Evolutionary conservation across 2,888 invertebrate species (phyloP).

Genomic region (Microctonus brassicae): DNA sequence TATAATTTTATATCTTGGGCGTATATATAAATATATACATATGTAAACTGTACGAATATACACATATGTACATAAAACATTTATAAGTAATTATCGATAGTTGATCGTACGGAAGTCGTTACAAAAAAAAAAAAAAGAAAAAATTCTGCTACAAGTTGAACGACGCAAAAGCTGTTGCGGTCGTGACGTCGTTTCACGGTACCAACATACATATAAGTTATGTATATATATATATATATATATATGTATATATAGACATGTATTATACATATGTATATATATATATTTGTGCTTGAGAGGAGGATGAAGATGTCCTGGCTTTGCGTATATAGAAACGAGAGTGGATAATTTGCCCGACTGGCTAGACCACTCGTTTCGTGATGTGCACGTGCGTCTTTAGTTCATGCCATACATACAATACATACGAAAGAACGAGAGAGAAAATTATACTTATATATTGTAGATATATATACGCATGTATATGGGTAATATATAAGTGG

Average conservation of each 20-base stretch:
- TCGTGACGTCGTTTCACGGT: conserved; percentile 31
- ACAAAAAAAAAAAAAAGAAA: conserved; percentile 18
- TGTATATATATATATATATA: conserved; percentile 3
- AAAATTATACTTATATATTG: neutral
- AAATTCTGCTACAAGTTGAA: conserved; percentile 42
- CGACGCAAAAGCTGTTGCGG: conserved; percentile 26
- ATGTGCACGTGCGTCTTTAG: conserved; percentile 43
- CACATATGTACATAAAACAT: conserved; percentile 25
- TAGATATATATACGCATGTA: neutral
- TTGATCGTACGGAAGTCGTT: conserved; percentile 39
- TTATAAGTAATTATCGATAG: conserved; percentile 45
- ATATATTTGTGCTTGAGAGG: conserved; percentile 17
- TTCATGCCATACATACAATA: neutral
- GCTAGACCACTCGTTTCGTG: conserved; percentile 65
- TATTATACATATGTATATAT: too few relatives aligned
- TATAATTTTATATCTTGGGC: conserved; percentile 20
- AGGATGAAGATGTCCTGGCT: conserved; percentile 37
- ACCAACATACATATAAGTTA: conserved; percentile 8
- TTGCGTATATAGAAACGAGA: conserved; percentile 40
- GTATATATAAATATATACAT: neutral
- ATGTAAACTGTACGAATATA: neutral
- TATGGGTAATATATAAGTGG: conserved; percentile 15
- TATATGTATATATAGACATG: conserved; percentile 5
- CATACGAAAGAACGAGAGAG: neutral
- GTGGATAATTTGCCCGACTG: conserved; percentile 66